A percentile compares a stretch with the other conserved stretches of the same genome.
phyloP scores from a whole-genome alignment of 2,888 invertebrate species.

The Lepidochitona cinerea region DNA sequence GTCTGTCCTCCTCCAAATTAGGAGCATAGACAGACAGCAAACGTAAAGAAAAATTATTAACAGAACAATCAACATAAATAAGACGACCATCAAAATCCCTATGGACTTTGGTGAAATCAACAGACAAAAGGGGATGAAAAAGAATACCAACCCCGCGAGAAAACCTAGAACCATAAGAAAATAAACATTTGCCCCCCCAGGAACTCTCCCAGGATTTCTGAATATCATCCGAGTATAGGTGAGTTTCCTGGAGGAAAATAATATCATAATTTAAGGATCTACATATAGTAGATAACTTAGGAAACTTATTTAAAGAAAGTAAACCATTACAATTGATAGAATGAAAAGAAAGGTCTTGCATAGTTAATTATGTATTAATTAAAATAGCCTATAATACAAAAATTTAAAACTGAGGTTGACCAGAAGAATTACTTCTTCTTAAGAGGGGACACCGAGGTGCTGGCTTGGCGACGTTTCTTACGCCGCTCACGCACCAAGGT shows the following conservation, averaged over 20 bases:
- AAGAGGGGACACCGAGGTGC: not conserved
- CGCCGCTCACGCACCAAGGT: too few relatives aligned
- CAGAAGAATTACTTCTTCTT: not conserved
- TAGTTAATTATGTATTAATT: not conserved
- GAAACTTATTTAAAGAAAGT: not conserved
- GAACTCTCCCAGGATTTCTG: not conserved
- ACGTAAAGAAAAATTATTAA: not conserved
- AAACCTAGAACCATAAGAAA: not conserved
- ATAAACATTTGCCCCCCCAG: not conserved
- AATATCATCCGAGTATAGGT: not conserved
- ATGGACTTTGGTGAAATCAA: not conserved
- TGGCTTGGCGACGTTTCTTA: too few relatives aligned
- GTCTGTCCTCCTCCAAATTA: not conserved
- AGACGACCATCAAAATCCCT: not conserved
- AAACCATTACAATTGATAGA: slow-evolving; percentile 1
- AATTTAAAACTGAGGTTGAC: not conserved
- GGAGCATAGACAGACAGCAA: not conserved
- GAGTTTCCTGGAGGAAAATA: slow-evolving; percentile 4
- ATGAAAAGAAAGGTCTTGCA: not conserved
- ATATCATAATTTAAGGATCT: not conserved
- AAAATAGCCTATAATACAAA: not conserved
- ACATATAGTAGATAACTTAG: not conserved
- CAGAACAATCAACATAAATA: not conserved
- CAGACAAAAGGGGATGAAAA: not conserved
- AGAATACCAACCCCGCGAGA: not conserved